phyloP scores from a whole-genome alignment of 92 coral and sea anemone genomes.

The Isaurus tuberculatus region DNA sequence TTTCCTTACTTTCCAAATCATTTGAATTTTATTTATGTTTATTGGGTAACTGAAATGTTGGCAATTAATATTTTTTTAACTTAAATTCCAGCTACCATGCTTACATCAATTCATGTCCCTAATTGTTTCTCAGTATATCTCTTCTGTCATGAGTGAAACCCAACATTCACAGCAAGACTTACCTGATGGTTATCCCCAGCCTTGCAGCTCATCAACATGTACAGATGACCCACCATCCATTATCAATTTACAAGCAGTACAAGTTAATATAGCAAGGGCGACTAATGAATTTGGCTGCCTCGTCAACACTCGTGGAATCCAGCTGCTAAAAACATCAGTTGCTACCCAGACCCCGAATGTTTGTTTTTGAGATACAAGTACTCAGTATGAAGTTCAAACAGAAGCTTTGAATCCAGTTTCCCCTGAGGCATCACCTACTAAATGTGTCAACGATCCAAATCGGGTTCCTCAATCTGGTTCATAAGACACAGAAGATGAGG shows the following conservation, averaged over 20 bases:
- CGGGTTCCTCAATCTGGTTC: slow-evolving; percentile 3
- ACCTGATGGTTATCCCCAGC: neutral
- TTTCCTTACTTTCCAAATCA: neutral
- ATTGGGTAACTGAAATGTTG: neutral
- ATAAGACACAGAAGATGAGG: neutral
- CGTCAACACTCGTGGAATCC: neutral
- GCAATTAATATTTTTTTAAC: neutral
- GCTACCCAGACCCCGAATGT: neutral
- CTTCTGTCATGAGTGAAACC: neutral
- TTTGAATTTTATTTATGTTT: neutral
- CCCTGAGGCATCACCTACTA: slow-evolving; percentile 9
- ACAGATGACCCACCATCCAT: neutral
- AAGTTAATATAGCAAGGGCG: neutral
- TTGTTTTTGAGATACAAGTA: neutral
- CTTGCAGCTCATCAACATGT: neutral
- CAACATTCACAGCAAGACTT: neutral
- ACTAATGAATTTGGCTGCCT: slow-evolving; percentile 20
- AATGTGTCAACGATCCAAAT: neutral
- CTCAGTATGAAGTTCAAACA: neutral
- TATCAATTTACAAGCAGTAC: neutral
- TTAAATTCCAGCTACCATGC: neutral
- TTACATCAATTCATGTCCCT: no score
- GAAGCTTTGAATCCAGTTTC: neutral
- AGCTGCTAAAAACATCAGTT: slow-evolving; percentile 4
- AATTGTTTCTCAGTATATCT: neutral